Evolutionary conservation across 2,888 invertebrate genomes (phyloP).

Genomic region (Drosophila acutilabella): DNA sequence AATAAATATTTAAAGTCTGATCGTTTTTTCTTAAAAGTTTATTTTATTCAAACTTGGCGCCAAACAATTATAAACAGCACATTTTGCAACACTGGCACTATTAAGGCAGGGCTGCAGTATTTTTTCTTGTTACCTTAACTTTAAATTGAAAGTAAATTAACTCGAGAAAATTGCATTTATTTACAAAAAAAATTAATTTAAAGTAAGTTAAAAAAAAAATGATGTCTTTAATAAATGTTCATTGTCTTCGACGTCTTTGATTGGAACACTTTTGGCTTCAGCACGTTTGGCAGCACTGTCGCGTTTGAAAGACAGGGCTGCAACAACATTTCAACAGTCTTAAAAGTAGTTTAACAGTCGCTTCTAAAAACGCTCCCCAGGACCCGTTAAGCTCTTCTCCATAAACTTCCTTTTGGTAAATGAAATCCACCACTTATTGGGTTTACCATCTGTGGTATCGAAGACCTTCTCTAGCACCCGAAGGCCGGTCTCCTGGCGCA

Average conservation of each 20-base stretch:
- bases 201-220: neutral
- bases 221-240: neutral
- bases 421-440: slow-evolving; percentile 99
- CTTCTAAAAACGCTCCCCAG: slow-evolving; percentile 54
- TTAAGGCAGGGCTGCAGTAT: neutral
- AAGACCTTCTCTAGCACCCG: slow-evolving; percentile 97
- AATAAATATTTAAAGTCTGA: too few relatives aligned
- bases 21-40: too few relatives aligned
- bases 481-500: slow-evolving; percentile 96
- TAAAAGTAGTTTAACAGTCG: slow-evolving; percentile 30
- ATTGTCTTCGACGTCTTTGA: slow-evolving; percentile 8
- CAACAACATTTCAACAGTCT: slow-evolving; percentile 36
- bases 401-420: slow-evolving; percentile 99
- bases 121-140: neutral
- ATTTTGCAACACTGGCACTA: slow-evolving; percentile 1
- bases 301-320: slow-evolving; percentile 22
- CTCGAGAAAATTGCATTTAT: neutral
- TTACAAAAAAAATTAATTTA: neutral
- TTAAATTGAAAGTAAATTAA: neutral
- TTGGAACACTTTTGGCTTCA: neutral
- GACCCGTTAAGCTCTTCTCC: slow-evolving; percentile 94
- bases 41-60: slow-evolving; percentile 4
- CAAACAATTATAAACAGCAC: neutral
- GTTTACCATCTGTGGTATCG: slow-evolving; percentile 94
- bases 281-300: slow-evolving; percentile 32